Conservation (phyloP, 2,888 invertebrate genomes). For the Cactoblastis cactorum region DNA sequence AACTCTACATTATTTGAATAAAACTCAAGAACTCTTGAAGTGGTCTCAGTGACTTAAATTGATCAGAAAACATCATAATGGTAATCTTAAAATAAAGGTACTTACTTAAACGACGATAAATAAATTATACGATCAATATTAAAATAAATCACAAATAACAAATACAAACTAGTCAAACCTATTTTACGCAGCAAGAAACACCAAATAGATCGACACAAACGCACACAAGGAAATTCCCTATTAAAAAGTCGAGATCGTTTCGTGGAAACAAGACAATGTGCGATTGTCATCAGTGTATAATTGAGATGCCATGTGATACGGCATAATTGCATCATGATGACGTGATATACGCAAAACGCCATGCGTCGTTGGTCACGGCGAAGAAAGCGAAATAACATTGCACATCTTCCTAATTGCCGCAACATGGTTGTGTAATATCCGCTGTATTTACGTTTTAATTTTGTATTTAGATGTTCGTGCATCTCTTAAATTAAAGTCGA, state of each 20-base stretch:
- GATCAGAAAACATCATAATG: too few species aligned
- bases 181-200: not conserved
- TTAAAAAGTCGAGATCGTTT: slow-evolving; percentile 3
- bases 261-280: slow-evolving; percentile 20
- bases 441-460: not conserved
- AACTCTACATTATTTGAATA: too few species aligned
- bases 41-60: too few species aligned
- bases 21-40: too few species aligned
- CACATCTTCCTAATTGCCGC: slow-evolving; percentile 2
- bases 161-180: not conserved
- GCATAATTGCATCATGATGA: slow-evolving; percentile 26
- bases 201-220: not conserved
- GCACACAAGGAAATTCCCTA: not conserved
- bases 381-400: slow-evolving; percentile 40
- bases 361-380: slow-evolving; percentile 39
- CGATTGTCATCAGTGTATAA: slow-evolving; percentile 22
- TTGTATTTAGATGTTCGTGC: not conserved
- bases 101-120: too few species aligned
- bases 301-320: slow-evolving; percentile 26
- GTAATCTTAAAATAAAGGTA: too few species aligned
- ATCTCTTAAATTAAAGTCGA: slow-evolving; percentile 5
- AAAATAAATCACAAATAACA: too few species aligned
- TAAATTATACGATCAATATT: too few species aligned
- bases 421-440: slow-evolving; percentile 5
- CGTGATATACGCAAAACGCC: slow-evolving; percentile 39